Evolutionary conservation across 2,888 invertebrate genomes (phyloP).

Genomic region (Eulithis testata): DNA sequence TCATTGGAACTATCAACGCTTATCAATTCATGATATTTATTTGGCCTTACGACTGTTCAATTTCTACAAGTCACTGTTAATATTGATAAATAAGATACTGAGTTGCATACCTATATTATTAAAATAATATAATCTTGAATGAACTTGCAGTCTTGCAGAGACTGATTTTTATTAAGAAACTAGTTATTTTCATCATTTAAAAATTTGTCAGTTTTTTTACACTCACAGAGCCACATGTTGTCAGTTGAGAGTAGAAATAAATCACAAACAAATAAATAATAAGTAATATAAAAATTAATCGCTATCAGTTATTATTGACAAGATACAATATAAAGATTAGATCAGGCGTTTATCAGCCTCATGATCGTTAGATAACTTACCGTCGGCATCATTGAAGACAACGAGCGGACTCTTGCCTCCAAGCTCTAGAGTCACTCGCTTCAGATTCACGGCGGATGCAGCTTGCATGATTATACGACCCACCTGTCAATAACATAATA

Average conservation of each 20-base stretch:
- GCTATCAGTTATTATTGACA: background rate
- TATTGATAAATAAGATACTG: slow-evolving; percentile 59
- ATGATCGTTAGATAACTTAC: slow-evolving; percentile 69
- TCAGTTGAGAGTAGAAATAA: too few species aligned
- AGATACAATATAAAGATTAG: background rate
- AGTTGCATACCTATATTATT: too few species aligned
- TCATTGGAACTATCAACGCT: slow-evolving; percentile 2
- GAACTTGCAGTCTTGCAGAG: too few species aligned
- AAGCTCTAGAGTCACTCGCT: slow-evolving; percentile 92
- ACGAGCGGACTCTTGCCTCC: slow-evolving; percentile 96
- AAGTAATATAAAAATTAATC: background rate
- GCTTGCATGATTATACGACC: slow-evolving; percentile 85
- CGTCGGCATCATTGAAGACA: slow-evolving; percentile 90
- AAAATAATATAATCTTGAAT: too few species aligned
- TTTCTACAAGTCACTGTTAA: background rate
- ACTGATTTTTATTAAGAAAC: too few species aligned
- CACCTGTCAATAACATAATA: slow-evolving; percentile 48
- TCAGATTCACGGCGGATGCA: slow-evolving; percentile 91
- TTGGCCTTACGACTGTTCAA: background rate
- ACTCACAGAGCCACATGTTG: too few species aligned
- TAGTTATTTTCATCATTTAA: too few species aligned
- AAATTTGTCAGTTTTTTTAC: too few species aligned
- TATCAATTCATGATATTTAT: slow-evolving; percentile 7
- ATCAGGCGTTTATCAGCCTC: background rate
- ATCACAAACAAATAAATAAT: too few species aligned